Evolutionary conservation across 2,888 invertebrate genomes (phyloP).

Genomic region (Eulithis prunata): DNA sequence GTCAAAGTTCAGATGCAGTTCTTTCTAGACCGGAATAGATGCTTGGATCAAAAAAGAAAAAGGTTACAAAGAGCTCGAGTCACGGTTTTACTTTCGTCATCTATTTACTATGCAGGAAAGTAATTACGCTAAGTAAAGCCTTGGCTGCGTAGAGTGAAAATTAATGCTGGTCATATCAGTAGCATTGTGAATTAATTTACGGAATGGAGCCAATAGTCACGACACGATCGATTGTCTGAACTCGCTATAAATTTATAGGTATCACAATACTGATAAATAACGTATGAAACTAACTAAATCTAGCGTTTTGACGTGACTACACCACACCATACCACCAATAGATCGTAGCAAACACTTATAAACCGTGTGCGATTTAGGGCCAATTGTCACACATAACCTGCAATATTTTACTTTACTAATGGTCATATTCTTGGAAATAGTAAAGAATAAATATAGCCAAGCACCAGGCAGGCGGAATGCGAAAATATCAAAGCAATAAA

Average conservation of each 20-base stretch:
- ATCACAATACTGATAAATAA: too few species aligned
- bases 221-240: conserved; percentile 3
- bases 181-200: conserved; percentile 9
- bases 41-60: conserved; percentile 24
- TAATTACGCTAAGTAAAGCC: conserved; percentile 12
- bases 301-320: background rate
- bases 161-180: background rate
- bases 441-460: conserved; percentile 58
- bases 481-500: conserved; percentile 64
- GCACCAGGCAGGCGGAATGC: conserved; percentile 57
- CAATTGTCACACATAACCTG: too few species aligned
- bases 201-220: background rate
- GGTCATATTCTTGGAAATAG: conserved; percentile 15
- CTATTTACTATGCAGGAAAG: conserved; percentile 9
- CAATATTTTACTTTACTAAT: too few species aligned
- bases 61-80: conserved; percentile 18
- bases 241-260: too few species aligned
- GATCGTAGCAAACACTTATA: background rate
- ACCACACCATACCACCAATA: background rate
- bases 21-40: conserved; percentile 17
- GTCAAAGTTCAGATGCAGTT: conserved; percentile 28
- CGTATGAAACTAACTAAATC: background rate
- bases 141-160: conserved; percentile 9
- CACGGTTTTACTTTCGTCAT: background rate
- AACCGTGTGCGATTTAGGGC: too few species aligned